Evolutionary conservation across 2,888 invertebrate species (phyloP).

Genomic region (Laothoe populi): DNA sequence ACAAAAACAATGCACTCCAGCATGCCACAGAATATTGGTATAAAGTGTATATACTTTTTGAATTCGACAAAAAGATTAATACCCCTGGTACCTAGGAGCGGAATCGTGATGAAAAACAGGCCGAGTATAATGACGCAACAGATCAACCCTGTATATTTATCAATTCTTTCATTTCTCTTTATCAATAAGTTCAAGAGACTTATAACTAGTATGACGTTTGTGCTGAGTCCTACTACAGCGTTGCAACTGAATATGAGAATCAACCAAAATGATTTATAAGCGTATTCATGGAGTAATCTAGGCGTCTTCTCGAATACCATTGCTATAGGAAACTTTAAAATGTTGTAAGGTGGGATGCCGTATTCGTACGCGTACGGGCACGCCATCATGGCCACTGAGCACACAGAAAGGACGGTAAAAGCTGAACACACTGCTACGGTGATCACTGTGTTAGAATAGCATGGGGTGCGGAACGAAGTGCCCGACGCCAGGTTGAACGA

Average conservation of each 20-base stretch:
- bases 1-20: constrained; percentile 65
- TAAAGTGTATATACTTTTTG: constrained; percentile 43
- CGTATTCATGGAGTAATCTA: constrained; percentile 56
- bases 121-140: constrained; percentile 43
- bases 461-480: constrained; percentile 63
- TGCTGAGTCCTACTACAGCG: constrained; percentile 49
- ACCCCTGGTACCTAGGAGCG: constrained; percentile 55
- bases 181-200: constrained; percentile 53
- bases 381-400: constrained; percentile 58
- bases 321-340: constrained; percentile 48
- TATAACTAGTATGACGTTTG: constrained; percentile 51
- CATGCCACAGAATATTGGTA: constrained; percentile 50
- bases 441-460: constrained; percentile 64
- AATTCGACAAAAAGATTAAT: constrained; percentile 47
- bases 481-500: constrained; percentile 57
- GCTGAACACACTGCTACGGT: constrained; percentile 48
- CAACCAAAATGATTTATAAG: constrained; percentile 53
- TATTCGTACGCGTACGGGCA: constrained; percentile 66
- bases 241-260: constrained; percentile 55
- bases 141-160: constrained; percentile 56
- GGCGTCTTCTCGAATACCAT: constrained; percentile 66
- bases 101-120: constrained; percentile 59
- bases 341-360: constrained; percentile 40
- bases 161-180: constrained; percentile 45
- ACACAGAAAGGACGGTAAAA: constrained; percentile 50